phyloP scores from a whole-genome alignment of 2,888 invertebrate genomes.

The Palloptera scutellata region DNA sequence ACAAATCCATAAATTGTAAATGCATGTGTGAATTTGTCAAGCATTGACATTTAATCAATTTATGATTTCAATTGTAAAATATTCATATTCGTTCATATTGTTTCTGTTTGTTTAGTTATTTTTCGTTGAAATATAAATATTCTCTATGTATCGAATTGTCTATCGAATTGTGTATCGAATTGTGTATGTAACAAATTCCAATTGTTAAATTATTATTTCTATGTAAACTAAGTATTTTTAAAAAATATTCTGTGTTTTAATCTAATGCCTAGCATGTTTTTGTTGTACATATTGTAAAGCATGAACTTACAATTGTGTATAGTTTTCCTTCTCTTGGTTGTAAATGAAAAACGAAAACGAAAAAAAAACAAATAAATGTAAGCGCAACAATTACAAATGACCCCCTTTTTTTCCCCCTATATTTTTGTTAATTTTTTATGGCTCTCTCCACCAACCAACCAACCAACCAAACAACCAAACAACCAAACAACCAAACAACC shows the following conservation, averaged over 20 bases:
- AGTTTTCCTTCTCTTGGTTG: too few relatives aligned
- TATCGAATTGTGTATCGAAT: neutral
- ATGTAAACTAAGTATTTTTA: slow-evolving; percentile 7
- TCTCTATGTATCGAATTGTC: neutral
- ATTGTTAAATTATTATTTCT: neutral
- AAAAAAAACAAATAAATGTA: slow-evolving; percentile 20
- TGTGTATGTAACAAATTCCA: neutral
- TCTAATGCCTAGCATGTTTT: too few relatives aligned
- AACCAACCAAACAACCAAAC: slow-evolving; percentile 24
- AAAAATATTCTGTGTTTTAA: too few relatives aligned
- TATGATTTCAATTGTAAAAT: too few relatives aligned
- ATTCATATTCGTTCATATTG: too few relatives aligned
- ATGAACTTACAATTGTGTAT: too few relatives aligned
- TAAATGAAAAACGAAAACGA: slow-evolving; percentile 38
- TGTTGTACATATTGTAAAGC: too few relatives aligned
- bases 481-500: slow-evolving; percentile 26
- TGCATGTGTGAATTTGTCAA: neutral
- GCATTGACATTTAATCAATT: neutral
- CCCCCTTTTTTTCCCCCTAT: slow-evolving; percentile 25
- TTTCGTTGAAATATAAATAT: too few relatives aligned
- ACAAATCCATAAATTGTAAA: neutral
- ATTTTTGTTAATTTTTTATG: slow-evolving; percentile 13
- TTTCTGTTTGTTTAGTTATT: too few relatives aligned
- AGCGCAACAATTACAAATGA: slow-evolving; percentile 21
- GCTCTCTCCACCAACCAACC: slow-evolving; percentile 31